Evolutionary conservation across 2,113 vertebrate genomes (phyloP).

Genomic region (Laticauda laticaudata): DNA sequence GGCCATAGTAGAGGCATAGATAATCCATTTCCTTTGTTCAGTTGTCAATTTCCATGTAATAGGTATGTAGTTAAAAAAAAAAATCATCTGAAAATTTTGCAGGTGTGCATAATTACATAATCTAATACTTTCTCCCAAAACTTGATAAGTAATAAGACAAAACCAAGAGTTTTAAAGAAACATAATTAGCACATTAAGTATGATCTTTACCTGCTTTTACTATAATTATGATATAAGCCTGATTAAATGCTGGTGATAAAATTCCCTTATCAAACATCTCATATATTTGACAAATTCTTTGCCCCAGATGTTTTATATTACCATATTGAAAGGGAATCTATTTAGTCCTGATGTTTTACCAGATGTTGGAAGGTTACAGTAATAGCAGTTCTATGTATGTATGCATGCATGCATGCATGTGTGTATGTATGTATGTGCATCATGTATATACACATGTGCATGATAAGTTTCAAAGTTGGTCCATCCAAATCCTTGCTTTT

Average conservation of each 20-base stretch:
- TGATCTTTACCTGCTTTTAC: not conserved
- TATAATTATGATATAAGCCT: not conserved
- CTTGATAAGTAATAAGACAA: not conserved
- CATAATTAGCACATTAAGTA: not conserved
- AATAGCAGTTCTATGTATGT: not conserved
- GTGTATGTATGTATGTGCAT: not conserved
- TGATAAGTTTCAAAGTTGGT: not conserved
- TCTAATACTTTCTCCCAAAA: not conserved
- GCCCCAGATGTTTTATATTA: not conserved
- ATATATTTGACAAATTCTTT: not conserved
- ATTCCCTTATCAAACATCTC: not conserved
- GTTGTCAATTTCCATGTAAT: not conserved
- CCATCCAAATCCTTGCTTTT: not conserved
- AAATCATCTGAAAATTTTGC: not conserved
- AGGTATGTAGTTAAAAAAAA: not conserved
- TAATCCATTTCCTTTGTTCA: not conserved
- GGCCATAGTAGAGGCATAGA: not conserved
- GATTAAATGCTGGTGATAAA: not conserved
- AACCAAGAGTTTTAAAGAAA: not conserved
- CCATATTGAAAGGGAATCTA: not conserved
- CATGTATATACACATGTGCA: not conserved
- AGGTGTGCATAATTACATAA: not conserved
- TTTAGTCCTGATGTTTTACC: not conserved
- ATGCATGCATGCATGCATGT: too few species aligned
- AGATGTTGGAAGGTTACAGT: not conserved